These are phyloP conservation scores for Pyrrhia umbra DNA, from an alignment of 2,888 invertebrate genomes.

Conservation along the genomic window DNA sequence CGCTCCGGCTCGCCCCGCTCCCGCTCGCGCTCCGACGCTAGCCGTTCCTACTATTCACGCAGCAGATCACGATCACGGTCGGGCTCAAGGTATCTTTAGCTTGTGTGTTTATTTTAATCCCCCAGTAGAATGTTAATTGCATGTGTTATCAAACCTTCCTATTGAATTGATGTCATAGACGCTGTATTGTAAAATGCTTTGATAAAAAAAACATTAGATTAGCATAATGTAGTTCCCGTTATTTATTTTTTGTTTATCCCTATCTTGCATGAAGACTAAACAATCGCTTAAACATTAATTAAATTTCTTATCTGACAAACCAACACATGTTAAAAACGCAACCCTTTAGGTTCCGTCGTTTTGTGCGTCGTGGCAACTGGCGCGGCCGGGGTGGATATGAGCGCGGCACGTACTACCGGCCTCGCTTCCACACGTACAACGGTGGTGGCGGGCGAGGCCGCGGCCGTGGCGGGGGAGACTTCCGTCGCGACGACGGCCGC, in stretches of 20 bases:
- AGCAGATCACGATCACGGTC: conserved; percentile 90
- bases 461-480: conserved; percentile 84
- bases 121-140: conserved; percentile 3
- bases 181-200: background rate
- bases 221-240: background rate
- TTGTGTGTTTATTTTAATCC: conserved; percentile 35
- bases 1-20: conserved; percentile 85
- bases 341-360: conserved; percentile 75
- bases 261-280: conserved; percentile 37
- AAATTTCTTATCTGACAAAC: background rate
- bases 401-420: conserved; percentile 94
- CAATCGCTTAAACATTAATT: conserved; percentile 27
- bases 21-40: conserved; percentile 91
- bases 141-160: conserved; percentile 2
- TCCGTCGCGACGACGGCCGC: conserved; percentile 80
- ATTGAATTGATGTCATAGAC: too few relatives aligned
- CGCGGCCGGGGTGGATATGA: conserved; percentile 91
- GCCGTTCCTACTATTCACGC: conserved; percentile 90
- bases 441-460: conserved; percentile 90
- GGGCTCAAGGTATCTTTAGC: conserved; percentile 82
- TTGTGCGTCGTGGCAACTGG: conserved; percentile 88
- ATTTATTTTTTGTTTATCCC: conserved; percentile 14
- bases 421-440: conserved; percentile 93
- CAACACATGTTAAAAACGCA: conserved; percentile 11
- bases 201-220: background rate